Percentiles rank a stretch among this genome's conserved stretches.
phyloP scores from a whole-genome alignment of 2,797 vertebrate species.

The Danio tinwini region DNA sequence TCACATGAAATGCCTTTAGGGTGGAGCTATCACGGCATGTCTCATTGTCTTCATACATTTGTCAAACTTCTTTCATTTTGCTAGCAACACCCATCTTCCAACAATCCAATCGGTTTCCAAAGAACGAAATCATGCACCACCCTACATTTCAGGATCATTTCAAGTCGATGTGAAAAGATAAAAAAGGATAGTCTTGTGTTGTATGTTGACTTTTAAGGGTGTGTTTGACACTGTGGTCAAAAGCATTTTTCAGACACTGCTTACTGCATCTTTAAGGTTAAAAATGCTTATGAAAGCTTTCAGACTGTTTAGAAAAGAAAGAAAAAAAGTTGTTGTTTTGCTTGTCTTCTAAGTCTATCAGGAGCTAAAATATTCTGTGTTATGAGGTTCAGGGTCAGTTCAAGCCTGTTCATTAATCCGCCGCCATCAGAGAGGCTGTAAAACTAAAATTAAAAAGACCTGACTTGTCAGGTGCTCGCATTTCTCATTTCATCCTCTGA shows the following conservation, averaged over 20 bases:
- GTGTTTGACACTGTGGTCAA: not conserved
- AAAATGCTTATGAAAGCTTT: not conserved
- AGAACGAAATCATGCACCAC: too few species aligned
- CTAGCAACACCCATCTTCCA: too few species aligned
- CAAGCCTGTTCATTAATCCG: conserved; percentile 61
- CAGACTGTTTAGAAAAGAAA: not conserved
- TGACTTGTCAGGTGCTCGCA: conserved; percentile 61
- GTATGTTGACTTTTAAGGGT: too few species aligned
- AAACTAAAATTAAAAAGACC: not conserved
- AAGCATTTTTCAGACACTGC: not conserved
- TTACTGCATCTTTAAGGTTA: not conserved
- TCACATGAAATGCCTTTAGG: too few species aligned
- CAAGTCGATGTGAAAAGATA: too few species aligned
- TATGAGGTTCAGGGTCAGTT: conserved; percentile 44
- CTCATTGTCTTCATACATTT: too few species aligned
- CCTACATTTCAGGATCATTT: too few species aligned
- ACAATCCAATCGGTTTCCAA: too few species aligned
- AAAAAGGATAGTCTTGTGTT: too few species aligned
- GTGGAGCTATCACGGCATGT: too few species aligned
- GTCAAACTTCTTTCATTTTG: too few species aligned
- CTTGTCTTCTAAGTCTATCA: not conserved
- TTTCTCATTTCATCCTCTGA: conserved; percentile 70
- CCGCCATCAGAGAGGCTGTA: conserved; percentile 5
- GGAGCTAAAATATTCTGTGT: not conserved
- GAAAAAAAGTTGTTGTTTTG: not conserved